Evolutionary conservation across 2,113 vertebrate genomes (phyloP).

Genomic region (Coptodon rendalli): DNA sequence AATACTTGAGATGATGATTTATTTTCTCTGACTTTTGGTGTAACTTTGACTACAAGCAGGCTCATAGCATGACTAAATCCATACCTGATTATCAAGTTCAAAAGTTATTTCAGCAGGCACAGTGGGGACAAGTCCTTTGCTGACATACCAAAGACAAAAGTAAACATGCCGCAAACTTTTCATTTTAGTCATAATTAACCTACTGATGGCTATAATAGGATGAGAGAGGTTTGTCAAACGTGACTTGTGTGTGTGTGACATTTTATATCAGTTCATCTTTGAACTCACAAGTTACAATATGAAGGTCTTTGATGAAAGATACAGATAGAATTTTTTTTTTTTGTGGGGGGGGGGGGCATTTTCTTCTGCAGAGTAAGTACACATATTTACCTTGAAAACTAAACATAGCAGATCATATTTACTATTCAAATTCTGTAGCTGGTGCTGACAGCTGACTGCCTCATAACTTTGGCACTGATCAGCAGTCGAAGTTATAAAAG

Average conservation of each 20-base stretch:
- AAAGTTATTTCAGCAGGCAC: not conserved
- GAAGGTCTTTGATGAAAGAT: not conserved
- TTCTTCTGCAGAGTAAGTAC: too few relatives aligned
- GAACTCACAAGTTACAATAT: not conserved
- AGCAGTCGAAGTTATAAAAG: not conserved
- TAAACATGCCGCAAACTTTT: not conserved
- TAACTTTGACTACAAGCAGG: not conserved
- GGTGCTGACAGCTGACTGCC: not conserved
- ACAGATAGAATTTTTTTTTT: too few relatives aligned
- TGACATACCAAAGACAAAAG: not conserved
- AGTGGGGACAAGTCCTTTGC: not conserved
- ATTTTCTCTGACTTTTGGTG: too few relatives aligned
- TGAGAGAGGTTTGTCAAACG: not conserved
- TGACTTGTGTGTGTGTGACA: not conserved
- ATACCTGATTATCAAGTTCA: not conserved
- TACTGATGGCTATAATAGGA: not conserved
- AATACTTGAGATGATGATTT: too few relatives aligned
- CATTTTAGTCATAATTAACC: slow-evolving; percentile 30
- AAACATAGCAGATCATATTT: not conserved
- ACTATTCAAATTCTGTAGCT: not conserved
- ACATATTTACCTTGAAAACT: not conserved
- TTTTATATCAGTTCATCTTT: not conserved
- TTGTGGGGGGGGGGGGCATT: too few relatives aligned
- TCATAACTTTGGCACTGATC: not conserved
- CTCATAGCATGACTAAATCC: not conserved